Percentiles rank a stretch among this genome's conserved stretches.
Conservation (phyloP, 2,797 vertebrate genomes). For the Coregonus ussuriensis region DNA sequence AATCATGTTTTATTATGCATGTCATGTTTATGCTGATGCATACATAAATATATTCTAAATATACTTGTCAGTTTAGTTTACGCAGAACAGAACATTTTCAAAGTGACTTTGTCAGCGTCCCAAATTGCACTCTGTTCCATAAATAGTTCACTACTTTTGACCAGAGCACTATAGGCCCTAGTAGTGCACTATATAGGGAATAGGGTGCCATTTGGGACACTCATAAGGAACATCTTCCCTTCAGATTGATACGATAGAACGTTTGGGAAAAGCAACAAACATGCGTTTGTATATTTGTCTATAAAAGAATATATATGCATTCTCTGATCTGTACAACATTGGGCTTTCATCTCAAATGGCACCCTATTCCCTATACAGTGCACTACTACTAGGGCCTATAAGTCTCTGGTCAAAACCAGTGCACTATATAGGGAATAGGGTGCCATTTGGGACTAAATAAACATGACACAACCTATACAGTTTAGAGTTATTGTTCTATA, state of each 20-base stretch:
- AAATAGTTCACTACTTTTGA: not conserved
- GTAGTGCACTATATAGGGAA: not conserved
- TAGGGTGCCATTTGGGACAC: not conserved
- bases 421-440: not conserved
- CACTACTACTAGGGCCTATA: not conserved
- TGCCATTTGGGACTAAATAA: slow-evolving; percentile 38
- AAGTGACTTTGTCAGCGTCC: not conserved
- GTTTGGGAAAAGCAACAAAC: slow-evolving; percentile 17
- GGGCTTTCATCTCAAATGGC: not conserved
- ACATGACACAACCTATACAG: slow-evolving; percentile 30
- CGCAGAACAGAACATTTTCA: not conserved
- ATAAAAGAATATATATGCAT: slow-evolving; percentile 36
- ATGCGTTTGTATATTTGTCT: slow-evolving; percentile 31
- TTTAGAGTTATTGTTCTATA: slow-evolving; percentile 35
- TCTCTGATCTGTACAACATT: slow-evolving; percentile 17
- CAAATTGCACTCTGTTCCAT: not conserved
- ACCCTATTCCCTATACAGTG: not conserved
- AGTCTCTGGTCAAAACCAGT: not conserved
- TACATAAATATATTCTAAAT: not conserved
- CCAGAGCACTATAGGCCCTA: not conserved
- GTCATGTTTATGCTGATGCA: not conserved
- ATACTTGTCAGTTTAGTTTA: not conserved
- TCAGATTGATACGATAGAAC: not conserved
- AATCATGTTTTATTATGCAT: not conserved
- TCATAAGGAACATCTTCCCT: not conserved